Evolutionary conservation across 2,888 invertebrate genomes (phyloP), one percentile per base, ranked within the genome.

Genomic region (Limnephilus marmoratus): DNA sequence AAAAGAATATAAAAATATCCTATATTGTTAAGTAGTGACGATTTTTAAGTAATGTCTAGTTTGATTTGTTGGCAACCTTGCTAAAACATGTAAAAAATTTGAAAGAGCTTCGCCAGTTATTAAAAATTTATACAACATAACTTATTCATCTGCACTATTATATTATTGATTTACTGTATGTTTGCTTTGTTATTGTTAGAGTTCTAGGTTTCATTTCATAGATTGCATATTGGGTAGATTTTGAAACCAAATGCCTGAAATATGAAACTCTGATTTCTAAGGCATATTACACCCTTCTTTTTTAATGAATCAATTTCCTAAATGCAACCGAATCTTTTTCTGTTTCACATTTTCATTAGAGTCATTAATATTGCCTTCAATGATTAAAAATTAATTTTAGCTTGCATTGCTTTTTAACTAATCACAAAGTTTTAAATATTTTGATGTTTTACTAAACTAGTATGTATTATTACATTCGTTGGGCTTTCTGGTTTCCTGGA

Each of bases 241-340:
- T 68, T 24, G 24, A 68, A 18, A 18, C 53, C 18, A 68, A 68
- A 68, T 68, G 53, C 53, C 53, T 18, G 82, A 82, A 82, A 82
- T 18, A 82, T 31, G 13, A 29, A 82, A 31, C 82, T 82, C 13
- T 82, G 29, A 24, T 29, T 82, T 82, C 9, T 31, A 18, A 31
- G 81, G 81, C 81, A 81, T 81, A 7, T n/a, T 37, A 81, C 81
- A 81, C 81, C 81, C 81, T n/a, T 82, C 5, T 82, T 82, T 34
- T 31, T 68, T 4, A 68, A 68, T 18, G 18, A 68, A 68, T 68
- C 24, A 68, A 12, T 45, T 45, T 45, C 45, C 45, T 45, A 45
- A 11, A 45, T 45, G 45, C 45, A 2, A 45, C 45, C 11, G 45
- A 41, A 45, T 45, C 45, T 45, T 45, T 45, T 12, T 45, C 45